Percentiles rank a stretch among this genome's conserved stretches.
These are phyloP conservation scores for Orchesella flavescens DNA, from an alignment of 2,888 invertebrate species.

Conservation along the genomic window DNA sequence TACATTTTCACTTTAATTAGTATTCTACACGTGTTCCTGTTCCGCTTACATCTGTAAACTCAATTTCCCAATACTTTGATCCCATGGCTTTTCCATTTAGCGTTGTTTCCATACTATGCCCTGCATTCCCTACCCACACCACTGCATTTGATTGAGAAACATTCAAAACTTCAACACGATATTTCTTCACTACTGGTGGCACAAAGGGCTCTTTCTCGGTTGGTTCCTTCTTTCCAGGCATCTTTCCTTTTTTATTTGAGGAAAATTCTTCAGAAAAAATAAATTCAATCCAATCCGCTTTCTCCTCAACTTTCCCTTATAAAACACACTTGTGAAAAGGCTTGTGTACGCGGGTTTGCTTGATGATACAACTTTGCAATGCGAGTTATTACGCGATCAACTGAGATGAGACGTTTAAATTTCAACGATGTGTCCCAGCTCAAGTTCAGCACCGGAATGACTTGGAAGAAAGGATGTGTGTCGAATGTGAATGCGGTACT, in stretches of 20 bases:
- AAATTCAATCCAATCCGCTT: neutral
- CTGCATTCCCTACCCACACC: constrained; percentile 46
- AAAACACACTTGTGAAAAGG: too few relatives aligned
- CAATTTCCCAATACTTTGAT: constrained; percentile 55
- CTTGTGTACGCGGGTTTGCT: too few relatives aligned
- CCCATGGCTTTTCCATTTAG: constrained; percentile 46
- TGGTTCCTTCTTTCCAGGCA: constrained; percentile 30
- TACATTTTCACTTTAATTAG: too few relatives aligned
- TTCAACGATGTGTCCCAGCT: constrained; percentile 1
- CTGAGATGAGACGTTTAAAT: neutral
- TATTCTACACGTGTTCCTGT: too few relatives aligned
- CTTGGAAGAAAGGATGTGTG: neutral
- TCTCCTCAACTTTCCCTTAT: neutral
- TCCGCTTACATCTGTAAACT: constrained; percentile 54
- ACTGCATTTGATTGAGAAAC: constrained; percentile 8
- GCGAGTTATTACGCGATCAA: too few relatives aligned
- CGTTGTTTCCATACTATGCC: constrained; percentile 58
- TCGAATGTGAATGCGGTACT: constrained; percentile 1
- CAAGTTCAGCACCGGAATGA: constrained; percentile 49
- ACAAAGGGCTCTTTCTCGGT: constrained; percentile 23
- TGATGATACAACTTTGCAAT: too few relatives aligned
- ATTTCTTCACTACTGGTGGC: constrained; percentile 53
- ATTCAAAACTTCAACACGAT: constrained; percentile 50
- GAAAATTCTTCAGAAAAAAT: neutral
- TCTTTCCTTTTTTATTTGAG: constrained; percentile 18